phyloP scores from a whole-genome alignment of 2,797 vertebrate genomes.

The Buceros bicornis region DNA sequence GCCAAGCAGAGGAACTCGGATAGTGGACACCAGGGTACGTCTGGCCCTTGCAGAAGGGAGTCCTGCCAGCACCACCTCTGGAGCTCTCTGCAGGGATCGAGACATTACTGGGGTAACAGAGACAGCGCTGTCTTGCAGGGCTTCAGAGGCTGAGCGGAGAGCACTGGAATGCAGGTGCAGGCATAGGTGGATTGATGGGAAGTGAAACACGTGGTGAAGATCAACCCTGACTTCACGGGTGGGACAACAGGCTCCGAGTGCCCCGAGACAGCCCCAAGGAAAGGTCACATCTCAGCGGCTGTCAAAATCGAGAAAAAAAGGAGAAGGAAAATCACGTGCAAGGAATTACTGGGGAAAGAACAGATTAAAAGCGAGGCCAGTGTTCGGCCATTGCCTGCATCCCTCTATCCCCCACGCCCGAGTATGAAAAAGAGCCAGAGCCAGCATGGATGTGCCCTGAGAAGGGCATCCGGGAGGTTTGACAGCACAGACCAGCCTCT shows the following conservation, averaged over 20 bases:
- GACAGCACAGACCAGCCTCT: not conserved
- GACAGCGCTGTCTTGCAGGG: not conserved
- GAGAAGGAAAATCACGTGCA: not conserved
- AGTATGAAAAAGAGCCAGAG: not conserved
- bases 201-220: not conserved
- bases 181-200: not conserved
- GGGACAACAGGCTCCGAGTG: not conserved
- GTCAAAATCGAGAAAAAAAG: not conserved
- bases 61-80: not conserved
- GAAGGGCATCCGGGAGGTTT: not conserved
- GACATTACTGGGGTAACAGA: not conserved
- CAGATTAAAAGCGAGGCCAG: not conserved
- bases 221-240: not conserved
- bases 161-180: not conserved
- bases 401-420: not conserved
- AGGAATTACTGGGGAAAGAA: not conserved
- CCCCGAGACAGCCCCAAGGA: not conserved
- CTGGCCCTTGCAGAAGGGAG: not conserved
- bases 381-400: not conserved
- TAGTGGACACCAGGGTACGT: not conserved
- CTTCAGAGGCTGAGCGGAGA: not conserved
- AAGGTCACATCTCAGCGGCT: not conserved
- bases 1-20: not conserved
- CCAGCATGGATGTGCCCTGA: not conserved
- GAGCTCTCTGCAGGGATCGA: too few relatives aligned